Base-by-base conservation (phyloP, 1,140 invertebrate species). In the Cydia pomonella region DNA sequence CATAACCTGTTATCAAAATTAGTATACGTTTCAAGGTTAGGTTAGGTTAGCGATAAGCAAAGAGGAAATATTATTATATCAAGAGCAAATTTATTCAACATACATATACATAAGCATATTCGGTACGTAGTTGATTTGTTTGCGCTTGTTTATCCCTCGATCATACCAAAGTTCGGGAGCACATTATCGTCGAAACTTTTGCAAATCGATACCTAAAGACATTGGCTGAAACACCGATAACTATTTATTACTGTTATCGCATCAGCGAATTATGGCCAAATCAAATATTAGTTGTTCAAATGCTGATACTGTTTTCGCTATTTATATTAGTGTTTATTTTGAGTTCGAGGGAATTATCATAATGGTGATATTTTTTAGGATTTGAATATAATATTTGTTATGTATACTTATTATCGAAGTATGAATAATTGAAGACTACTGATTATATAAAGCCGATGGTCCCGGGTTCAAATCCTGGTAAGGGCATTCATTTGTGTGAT, bases 121-220 rank as follows among this genome's bases (percentile, higher is more conserved):
- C 16, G 27, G 27, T 33, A 38, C 25, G 18, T 29, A 29, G 25
- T 66, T 66, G n/a, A 69, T 69, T 69, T 69, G 64, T 69, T 69
- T 69, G 16, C 18, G 29, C 27, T 69, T 69, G 64, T 69, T 69
- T 69, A 41, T 18, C 64, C 33, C n/a, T 41, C 64, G 64, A 69
- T 69, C n/a, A 69, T 38, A 13, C 64, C 27, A 41, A 69, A 69
- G 33, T 69, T 69, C 18, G 33, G 29, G 27, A 38, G 64, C 64
- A n/a, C 64, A 69, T 69, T 69, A 69, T 69, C 64, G 33, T 38
- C 4, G 27, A 69, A 69, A 69, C 29, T 69, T 69, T 38, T 38
- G 27, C 64, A 69, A 69, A 69, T 69, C 64, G 64, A 69, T 69
- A 33, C 29, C 64, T 69, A 69, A 69, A 69, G 64, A 41, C 64